phyloP scores from a whole-genome alignment of 2,113 vertebrate genomes.

The Neodontobutis hainanensis region DNA sequence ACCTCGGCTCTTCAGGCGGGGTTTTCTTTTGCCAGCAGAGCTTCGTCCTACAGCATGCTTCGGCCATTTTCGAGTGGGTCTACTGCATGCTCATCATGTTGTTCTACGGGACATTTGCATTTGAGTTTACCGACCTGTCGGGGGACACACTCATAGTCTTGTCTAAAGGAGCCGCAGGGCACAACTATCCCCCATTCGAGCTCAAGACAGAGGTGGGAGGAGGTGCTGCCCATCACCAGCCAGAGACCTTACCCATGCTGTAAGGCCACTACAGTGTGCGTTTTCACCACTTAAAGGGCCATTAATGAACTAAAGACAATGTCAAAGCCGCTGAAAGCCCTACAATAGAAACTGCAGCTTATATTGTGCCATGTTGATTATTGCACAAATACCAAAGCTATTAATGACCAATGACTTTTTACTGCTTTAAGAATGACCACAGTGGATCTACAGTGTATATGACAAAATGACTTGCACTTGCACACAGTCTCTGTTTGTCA shows the following conservation, averaged over 20 bases:
- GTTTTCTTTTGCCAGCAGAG: constrained; percentile 89
- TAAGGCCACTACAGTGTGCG: not conserved
- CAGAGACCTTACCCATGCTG: constrained; percentile 59
- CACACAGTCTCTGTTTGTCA: constrained; percentile 25
- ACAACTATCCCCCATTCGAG: constrained; percentile 40
- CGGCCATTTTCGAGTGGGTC: constrained; percentile 88
- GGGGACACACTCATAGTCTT: constrained; percentile 86
- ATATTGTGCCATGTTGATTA: not conserved
- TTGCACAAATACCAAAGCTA: constrained; percentile 27
- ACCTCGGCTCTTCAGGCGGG: constrained; percentile 78
- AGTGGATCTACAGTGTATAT: constrained; percentile 2
- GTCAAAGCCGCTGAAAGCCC: not conserved
- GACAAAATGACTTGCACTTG: not conserved
- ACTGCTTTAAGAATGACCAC: not conserved
- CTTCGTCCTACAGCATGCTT: constrained; percentile 84
- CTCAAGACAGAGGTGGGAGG: constrained; percentile 47
- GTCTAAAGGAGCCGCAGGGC: constrained; percentile 58
- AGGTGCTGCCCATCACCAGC: constrained; percentile 34
- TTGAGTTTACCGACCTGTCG: constrained; percentile 84
- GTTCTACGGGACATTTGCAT: constrained; percentile 88
- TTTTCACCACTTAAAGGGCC: not conserved
- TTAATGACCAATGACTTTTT: constrained; percentile 34
- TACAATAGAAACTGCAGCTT: constrained; percentile 7
- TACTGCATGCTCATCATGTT: constrained; percentile 88
- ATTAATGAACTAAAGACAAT: not conserved